Percentiles rank a stretch among this genome's conserved stretches.
Conservation (phyloP, 2,797 vertebrate species). For the Halcyon badia region DNA sequence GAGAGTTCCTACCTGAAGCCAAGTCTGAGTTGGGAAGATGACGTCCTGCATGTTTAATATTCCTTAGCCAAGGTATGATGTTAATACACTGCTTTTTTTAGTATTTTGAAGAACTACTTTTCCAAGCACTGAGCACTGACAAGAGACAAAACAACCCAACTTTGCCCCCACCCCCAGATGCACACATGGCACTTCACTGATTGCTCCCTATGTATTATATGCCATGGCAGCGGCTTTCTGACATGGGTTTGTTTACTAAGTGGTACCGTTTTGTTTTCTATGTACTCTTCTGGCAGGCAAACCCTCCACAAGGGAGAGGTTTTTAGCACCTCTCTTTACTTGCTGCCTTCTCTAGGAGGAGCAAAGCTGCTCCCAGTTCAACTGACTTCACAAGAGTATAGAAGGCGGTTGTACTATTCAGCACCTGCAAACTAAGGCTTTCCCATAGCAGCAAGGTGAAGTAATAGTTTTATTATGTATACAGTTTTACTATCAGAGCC, state of each 20-base stretch:
- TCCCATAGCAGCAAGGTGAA: neutral
- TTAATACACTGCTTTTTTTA: neutral
- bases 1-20: neutral
- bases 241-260: neutral
- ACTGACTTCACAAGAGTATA: neutral
- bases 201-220: accelerated
- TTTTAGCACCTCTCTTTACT: neutral
- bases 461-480: neutral
- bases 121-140: neutral
- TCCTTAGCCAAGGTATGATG: neutral
- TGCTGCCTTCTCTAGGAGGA: neutral
- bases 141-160: neutral
- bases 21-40: neutral
- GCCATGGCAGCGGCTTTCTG: neutral
- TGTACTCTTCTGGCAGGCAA: neutral
- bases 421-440: neutral
- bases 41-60: neutral
- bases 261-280: neutral
- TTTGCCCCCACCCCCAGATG: accelerated
- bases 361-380: neutral
- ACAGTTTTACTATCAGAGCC: neutral
- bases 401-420: neutral
- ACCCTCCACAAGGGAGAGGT: neutral
- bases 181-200: neutral
- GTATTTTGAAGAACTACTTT: neutral